Evolutionary conservation across 30 jellyfish, hydroid and myxozoan species (phyloP).

Genomic region (Aurelia sp.): DNA sequence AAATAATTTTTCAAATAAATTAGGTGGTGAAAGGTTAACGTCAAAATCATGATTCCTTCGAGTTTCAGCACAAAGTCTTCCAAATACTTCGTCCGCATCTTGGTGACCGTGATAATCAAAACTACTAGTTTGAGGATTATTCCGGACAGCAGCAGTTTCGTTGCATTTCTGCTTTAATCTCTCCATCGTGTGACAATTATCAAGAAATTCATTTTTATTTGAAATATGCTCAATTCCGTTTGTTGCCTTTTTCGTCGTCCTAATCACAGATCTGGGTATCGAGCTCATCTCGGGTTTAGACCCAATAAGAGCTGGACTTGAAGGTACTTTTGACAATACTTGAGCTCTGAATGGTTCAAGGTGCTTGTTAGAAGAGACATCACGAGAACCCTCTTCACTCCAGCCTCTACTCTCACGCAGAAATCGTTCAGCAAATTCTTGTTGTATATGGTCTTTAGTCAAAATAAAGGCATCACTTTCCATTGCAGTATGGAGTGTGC

Average conservation of each 20-base stretch:
- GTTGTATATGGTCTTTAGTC: conserved; percentile 8
- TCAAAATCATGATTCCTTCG: neutral
- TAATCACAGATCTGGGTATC: conserved; percentile 18
- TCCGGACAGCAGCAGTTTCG: neutral
- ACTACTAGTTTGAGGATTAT: neutral
- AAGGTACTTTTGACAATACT: neutral
- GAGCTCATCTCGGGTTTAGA: neutral
- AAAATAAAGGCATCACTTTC: neutral
- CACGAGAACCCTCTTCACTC: neutral
- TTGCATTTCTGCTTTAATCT: neutral
- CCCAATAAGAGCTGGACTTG: neutral
- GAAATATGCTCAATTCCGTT: neutral
- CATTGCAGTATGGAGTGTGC: neutral
- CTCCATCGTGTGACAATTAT: too few relatives aligned
- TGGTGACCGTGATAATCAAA: neutral
- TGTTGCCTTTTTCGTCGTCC: neutral
- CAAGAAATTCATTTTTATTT: too few relatives aligned
- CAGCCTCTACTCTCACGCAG: conserved; percentile 3
- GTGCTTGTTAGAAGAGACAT: neutral
- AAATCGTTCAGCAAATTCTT: conserved; percentile 14
- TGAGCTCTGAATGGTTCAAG: conserved; percentile 2
- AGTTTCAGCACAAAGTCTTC: neutral
- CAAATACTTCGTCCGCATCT: neutral
- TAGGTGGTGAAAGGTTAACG: conserved; percentile 12
- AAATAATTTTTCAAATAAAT: conserved; percentile 36